Percentiles rank a stretch among this genome's conserved stretches.
Conservation (phyloP, 2,797 vertebrate genomes). For the Esox masquinongy region DNA sequence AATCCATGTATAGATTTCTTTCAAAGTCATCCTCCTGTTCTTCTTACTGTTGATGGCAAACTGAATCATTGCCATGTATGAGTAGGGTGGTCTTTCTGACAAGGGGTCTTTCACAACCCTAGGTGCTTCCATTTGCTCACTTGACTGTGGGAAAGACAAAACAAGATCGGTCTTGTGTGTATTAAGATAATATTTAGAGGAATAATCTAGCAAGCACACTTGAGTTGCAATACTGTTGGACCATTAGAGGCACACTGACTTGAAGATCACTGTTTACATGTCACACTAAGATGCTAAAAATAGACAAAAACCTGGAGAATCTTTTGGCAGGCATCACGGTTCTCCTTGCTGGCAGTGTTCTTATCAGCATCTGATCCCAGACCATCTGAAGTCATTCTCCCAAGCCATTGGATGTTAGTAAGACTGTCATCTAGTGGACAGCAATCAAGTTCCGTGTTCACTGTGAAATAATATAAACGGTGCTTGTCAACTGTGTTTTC, state of each 20-base stretch:
- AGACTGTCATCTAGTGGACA: constrained; percentile 83
- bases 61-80: constrained; percentile 99
- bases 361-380: constrained; percentile 66
- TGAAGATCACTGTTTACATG: not conserved
- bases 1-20: constrained; percentile 96
- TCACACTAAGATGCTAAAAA: not conserved
- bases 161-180: not conserved
- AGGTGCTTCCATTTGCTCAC: not conserved
- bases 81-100: constrained; percentile 89
- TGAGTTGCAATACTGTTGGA: not conserved
- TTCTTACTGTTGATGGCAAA: constrained; percentile 95
- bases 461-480: constrained; percentile 36
- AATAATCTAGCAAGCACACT: not conserved
- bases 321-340: constrained; percentile 42
- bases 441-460: constrained; percentile 62
- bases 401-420: constrained; percentile 91
- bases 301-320: constrained; percentile 52
- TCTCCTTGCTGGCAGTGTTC: constrained; percentile 76
- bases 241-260: not conserved
- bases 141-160: constrained; percentile 30
- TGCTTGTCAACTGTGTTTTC: not conserved
- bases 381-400: constrained; percentile 78
- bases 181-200: not conserved
- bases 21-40: constrained; percentile 89
- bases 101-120: constrained; percentile 51